Evolutionary conservation across 1,140 invertebrate species (phyloP).

Genomic region (Brachionus koreanus): DNA sequence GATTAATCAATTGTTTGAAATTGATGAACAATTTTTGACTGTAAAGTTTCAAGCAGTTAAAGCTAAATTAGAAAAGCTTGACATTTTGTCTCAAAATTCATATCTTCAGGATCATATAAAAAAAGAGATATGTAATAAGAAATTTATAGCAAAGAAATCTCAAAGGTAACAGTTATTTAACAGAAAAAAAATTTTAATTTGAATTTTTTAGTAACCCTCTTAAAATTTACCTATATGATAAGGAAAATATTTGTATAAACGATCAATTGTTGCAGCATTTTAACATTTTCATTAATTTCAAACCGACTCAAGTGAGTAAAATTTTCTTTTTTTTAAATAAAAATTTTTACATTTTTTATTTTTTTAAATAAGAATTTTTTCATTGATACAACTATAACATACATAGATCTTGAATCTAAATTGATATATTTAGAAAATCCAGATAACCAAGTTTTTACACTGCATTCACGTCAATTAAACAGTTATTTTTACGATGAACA

Average conservation of each 20-base stretch:
- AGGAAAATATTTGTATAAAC: neutral
- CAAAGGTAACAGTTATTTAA: neutral
- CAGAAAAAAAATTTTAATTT: neutral
- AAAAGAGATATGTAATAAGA: neutral
- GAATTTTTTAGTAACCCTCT: conserved; percentile 16
- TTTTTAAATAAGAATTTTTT: neutral
- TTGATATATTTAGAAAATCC: neutral
- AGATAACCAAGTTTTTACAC: neutral
- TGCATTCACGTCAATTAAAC: neutral
- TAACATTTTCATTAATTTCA: neutral
- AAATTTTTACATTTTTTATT: neutral
- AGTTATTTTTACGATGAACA: neutral
- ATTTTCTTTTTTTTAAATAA: neutral
- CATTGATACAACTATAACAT: neutral
- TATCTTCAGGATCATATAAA: conserved; percentile 6
- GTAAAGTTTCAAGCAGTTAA: conserved; percentile 18
- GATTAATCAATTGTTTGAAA: neutral
- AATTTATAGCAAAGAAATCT: neutral
- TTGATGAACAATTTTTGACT: conserved; percentile 9
- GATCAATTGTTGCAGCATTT: neutral
- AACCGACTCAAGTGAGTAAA: neutral
- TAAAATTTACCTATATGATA: neutral
- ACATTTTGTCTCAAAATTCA: neutral
- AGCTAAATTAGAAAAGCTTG: neutral
- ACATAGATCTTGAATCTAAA: neutral